phyloP scores from a whole-genome alignment of 2,113 vertebrate species.

The Thamnaconus septentrionalis region DNA sequence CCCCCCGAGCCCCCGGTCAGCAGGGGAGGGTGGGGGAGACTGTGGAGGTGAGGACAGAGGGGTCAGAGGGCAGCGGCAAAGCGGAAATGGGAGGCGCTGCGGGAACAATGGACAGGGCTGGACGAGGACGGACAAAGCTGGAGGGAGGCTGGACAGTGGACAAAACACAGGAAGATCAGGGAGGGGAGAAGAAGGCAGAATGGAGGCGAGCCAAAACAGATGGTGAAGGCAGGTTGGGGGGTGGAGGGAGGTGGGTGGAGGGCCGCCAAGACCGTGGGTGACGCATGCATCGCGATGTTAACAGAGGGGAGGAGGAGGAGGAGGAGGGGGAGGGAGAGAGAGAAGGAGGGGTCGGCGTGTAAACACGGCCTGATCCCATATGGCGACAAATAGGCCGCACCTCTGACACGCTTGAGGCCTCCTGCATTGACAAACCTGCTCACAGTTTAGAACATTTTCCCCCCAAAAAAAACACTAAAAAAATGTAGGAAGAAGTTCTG shows the following conservation, averaged over 20 bases:
- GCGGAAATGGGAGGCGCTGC: slow-evolving; percentile 65
- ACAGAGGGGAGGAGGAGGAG: slow-evolving; percentile 13
- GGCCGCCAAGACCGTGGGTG: slow-evolving; percentile 26
- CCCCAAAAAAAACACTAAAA: too few species aligned
- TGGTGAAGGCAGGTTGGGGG: slow-evolving; percentile 63
- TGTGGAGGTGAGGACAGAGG: slow-evolving; percentile 23
- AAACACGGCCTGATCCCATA: slow-evolving; percentile 31
- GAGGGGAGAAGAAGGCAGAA: slow-evolving; percentile 72
- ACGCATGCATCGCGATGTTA: slow-evolving; percentile 44
- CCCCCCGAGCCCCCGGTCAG: slow-evolving; percentile 21
- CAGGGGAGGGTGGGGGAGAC: slow-evolving; percentile 35
- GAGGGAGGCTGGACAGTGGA: slow-evolving; percentile 61
- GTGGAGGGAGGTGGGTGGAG: slow-evolving; percentile 42
- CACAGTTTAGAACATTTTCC: background rate
- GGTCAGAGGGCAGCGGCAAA: slow-evolving; percentile 73
- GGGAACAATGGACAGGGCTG: slow-evolving; percentile 72
- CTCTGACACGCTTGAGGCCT: background rate
- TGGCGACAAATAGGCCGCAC: slow-evolving; percentile 21
- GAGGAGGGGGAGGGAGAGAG: background rate
- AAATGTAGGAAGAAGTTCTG: too few species aligned
- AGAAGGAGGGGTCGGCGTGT: background rate
- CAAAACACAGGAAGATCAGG: slow-evolving; percentile 81
- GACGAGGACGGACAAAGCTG: slow-evolving; percentile 68
- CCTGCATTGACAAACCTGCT: background rate
- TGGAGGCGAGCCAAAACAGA: slow-evolving; percentile 70